A percentile compares a stretch with the other conserved stretches of the same genome.
phyloP scores from a whole-genome alignment of 2,113 vertebrate genomes.

The Nothocercus julius region DNA sequence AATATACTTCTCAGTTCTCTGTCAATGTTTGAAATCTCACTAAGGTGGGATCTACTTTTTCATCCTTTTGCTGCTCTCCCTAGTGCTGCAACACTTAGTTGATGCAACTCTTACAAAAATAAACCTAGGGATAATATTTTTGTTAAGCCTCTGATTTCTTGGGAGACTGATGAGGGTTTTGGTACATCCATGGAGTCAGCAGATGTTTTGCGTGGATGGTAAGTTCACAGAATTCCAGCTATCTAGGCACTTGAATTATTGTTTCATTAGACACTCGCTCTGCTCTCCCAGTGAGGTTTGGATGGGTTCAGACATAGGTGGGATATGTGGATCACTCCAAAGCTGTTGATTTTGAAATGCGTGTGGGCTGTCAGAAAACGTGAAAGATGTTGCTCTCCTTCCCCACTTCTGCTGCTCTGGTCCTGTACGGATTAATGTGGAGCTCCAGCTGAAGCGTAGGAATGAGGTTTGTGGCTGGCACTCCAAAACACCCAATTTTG shows the following conservation, averaged over 20 bases:
- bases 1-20: not conserved
- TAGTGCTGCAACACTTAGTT: not conserved
- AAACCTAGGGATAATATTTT: not conserved
- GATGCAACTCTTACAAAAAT: not conserved
- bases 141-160: conserved; percentile 35
- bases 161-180: conserved; percentile 10
- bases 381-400: not conserved
- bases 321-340: not conserved
- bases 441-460: not conserved
- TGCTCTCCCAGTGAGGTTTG: not conserved
- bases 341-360: not conserved
- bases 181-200: not conserved
- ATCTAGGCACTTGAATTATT: not conserved
- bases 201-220: not conserved
- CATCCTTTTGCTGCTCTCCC: not conserved
- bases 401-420: not conserved
- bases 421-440: not conserved
- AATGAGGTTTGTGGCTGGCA: not conserved
- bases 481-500: not conserved
- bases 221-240: not conserved
- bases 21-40: not conserved
- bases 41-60: not conserved
- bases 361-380: not conserved
- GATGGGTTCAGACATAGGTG: not conserved
- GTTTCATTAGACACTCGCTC: not conserved